Evolutionary conservation across 2,113 vertebrate species (phyloP), one percentile per base, ranked within the genome.

Genomic region (Dinomys branickii): DNA sequence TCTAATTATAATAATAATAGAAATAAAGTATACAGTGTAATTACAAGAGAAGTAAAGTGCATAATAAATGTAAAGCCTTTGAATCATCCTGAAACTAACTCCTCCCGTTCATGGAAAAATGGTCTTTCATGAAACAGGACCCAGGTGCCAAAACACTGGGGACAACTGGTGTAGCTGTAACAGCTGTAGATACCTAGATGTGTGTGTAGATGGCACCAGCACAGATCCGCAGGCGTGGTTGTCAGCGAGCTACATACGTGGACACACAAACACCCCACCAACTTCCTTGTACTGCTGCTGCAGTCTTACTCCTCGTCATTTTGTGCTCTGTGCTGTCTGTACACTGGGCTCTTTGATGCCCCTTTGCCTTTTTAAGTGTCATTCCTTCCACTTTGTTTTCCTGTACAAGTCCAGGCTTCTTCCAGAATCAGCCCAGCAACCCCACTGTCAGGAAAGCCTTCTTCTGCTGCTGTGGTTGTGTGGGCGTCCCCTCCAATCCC

Each of bases 261-360:
- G 17, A 38, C 16, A 26, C 10, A 11, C 1, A 38, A 3, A 4
- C 58, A 4, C 2, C 9, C 33, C 3, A 28, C 11, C 20, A 26
- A 9, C 22, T 47, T 0, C 89, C 38, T 63, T n/a, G 4, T 7
- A 0, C 5, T 52, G 19, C 19, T 38, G 65, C 44, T 83, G 38
- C n/a, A 30, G 63, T 35, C 33, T n/a, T 52, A n/a, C 52, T 69
- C 58, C 35, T 69, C 4, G 7, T 50, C 9, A 44, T 56, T 56
- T 35, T 3, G 12, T 19, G 30, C 50, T 41, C 3, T 35, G 16
- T 58, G 52, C 38, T 35, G 47, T 81, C 69, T 11, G 52, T 30
- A 9, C 4, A 10, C 44, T 3, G 26, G 8, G 0, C 9, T 80
- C 30, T 47, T 84, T 56, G 50, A 3, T 30, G 2, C 16, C 1